phyloP scores from a whole-genome alignment of 2,113 vertebrate species.

The Clarias batrachus region DNA sequence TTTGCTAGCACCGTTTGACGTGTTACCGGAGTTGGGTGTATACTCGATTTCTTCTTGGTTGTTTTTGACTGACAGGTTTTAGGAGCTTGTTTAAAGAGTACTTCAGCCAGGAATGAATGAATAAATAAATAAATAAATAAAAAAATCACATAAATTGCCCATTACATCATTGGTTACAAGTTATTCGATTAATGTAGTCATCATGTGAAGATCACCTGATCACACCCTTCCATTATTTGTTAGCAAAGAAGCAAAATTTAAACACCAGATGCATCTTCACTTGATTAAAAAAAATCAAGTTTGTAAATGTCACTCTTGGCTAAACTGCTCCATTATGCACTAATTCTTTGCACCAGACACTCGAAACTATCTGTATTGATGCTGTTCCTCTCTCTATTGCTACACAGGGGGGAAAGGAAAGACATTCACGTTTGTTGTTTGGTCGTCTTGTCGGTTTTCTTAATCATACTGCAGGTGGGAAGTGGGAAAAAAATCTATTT shows the following conservation, averaged over 20 bases:
- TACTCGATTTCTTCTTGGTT: not conserved
- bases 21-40: not conserved
- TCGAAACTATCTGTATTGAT: slow-evolving; percentile 5
- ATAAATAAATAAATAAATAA: no score
- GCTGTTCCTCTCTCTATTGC: slow-evolving; percentile 29
- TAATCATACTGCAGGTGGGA: slow-evolving; percentile 42
- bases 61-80: not conserved
- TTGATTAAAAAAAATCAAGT: not conserved
- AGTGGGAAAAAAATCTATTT: slow-evolving; percentile 25
- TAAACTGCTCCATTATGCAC: not conserved
- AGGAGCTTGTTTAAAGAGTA: not conserved
- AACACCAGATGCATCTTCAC: not conserved
- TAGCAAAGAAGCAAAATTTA: not conserved
- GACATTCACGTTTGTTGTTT: slow-evolving; percentile 19
- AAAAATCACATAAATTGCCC: not conserved
- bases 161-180: not conserved
- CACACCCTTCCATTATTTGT: not conserved
- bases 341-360: not conserved
- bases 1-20: not conserved
- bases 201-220: not conserved
- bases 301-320: not conserved
- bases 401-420: not conserved
- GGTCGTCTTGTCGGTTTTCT: slow-evolving; percentile 29
- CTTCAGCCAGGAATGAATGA: not conserved
- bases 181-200: not conserved